Evolutionary conservation across 2,888 invertebrate species (phyloP).

Genomic region (Bembecia ichneumoniformis): DNA sequence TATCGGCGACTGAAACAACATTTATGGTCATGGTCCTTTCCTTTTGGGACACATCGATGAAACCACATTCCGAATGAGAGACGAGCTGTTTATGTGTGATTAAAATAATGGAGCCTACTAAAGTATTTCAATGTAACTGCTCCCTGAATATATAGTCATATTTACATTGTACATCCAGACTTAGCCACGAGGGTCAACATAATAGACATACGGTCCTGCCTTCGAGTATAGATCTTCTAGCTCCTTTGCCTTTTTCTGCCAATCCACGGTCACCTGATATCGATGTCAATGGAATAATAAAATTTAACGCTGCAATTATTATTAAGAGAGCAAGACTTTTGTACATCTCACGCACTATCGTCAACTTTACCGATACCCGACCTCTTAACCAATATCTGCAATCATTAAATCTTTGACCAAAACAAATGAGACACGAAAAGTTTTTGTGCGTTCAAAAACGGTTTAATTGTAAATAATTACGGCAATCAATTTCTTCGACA

Average conservation of each 20-base stretch:
- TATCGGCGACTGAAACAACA: conserved; percentile 38
- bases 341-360: conserved; percentile 24
- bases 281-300: conserved; percentile 66
- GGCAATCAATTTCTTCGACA: conserved; percentile 12
- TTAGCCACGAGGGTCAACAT: no score
- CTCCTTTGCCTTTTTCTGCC: conserved; percentile 46
- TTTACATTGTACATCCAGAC: no score
- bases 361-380: conserved; percentile 51
- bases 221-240: conserved; percentile 64
- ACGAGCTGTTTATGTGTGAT: conserved; percentile 46
- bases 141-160: no score
- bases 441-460: conserved; percentile 19
- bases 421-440: conserved; percentile 29
- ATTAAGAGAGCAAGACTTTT: conserved; percentile 22
- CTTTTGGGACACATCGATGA: conserved; percentile 53
- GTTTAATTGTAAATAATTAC: conserved; percentile 24
- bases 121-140: no score
- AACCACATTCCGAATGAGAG: conserved; percentile 53
- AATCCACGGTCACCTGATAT: conserved; percentile 39
- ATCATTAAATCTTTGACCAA: conserved; percentile 37
- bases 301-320: conserved; percentile 54
- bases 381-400: conserved; percentile 58
- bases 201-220: no score
- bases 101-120: conserved; percentile 36
- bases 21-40: conserved; percentile 43